Base-by-base conservation (phyloP, 2,113 vertebrate species). In the Triplophysa dalaica region DNA sequence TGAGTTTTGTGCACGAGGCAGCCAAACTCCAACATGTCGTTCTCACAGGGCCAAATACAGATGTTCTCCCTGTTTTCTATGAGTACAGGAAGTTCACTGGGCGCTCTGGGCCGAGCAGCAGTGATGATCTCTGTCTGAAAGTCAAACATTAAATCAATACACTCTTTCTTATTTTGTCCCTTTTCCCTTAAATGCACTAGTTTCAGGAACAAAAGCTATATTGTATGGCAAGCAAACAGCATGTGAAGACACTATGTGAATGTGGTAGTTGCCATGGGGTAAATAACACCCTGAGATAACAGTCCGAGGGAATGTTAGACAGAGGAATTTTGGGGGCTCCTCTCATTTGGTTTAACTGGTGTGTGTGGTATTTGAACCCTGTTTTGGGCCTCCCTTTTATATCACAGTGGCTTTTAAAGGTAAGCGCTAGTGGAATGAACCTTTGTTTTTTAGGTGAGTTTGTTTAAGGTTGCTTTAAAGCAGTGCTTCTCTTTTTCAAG, bases 161-260 rank as follows among this genome's bases (percentile, higher is more conserved):
- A 56, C 64, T 77, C 79, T 64, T 63, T 43, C 50, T 43, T 43
- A 1, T 26, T 62, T 43, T 62, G 38, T 4, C 50, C 13, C 19
- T 16, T 79, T 54, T 60, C 41, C 74, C 16, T 80, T 19, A 63
- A 83, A 61, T 45, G 41, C 33, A 26, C 5, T 3, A 24, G 54
- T 54, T 33, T 21, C 19, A 21, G 38, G 54, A 54, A 83, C 72
- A 77, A 16, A 43, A 56, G 60, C 24, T 77, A 61, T 77, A 54
- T 77, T 84, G 78, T 84, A 48, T 45, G 41, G 56, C 24, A 50
- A 63, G n/a, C 60, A 24, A 66, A 73, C 45, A 38, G 21, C 33
- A 38, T 77, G 48, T 60, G 70, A 77, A 65, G 38, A 75, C 16
- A 6, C 64, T 45, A 45, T 45, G 41, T 63, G 45, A 38, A 21